Evolutionary conservation across 2,113 vertebrate genomes (phyloP).

Genomic region (Tupaia chinensis): DNA sequence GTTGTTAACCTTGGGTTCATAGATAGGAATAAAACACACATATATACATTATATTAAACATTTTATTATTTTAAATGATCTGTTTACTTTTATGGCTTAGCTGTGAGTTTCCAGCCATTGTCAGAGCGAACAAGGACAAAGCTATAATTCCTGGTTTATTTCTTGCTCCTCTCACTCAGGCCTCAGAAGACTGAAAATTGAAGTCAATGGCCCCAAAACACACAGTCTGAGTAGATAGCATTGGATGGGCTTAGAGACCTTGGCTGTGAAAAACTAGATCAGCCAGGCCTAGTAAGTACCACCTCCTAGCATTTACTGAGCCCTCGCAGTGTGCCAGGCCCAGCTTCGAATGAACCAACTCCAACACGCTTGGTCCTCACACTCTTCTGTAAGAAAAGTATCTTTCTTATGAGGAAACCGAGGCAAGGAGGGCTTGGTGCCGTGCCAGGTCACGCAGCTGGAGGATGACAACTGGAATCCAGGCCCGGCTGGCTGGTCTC

Average conservation of each 20-base stretch:
- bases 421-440: background rate
- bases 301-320: background rate
- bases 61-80: too few relatives aligned
- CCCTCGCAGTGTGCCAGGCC: background rate
- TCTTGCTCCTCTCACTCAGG: background rate
- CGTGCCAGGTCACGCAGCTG: too few relatives aligned
- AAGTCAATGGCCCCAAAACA: background rate
- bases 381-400: background rate
- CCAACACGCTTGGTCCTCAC: background rate
- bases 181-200: background rate
- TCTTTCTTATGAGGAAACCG: background rate
- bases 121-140: background rate
- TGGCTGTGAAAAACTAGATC: background rate
- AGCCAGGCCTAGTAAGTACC: background rate
- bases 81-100: background rate
- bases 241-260: background rate
- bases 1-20: background rate
- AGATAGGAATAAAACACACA: background rate
- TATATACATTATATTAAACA: too few relatives aligned
- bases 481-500: background rate
- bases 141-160: background rate
- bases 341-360: background rate
- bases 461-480: background rate
- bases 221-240: background rate
- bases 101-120: constrained; percentile 15